These are phyloP conservation scores for Actinia tenebrosa DNA, from an alignment of 64 coral and sea anemone species.

Conservation along the genomic window DNA sequence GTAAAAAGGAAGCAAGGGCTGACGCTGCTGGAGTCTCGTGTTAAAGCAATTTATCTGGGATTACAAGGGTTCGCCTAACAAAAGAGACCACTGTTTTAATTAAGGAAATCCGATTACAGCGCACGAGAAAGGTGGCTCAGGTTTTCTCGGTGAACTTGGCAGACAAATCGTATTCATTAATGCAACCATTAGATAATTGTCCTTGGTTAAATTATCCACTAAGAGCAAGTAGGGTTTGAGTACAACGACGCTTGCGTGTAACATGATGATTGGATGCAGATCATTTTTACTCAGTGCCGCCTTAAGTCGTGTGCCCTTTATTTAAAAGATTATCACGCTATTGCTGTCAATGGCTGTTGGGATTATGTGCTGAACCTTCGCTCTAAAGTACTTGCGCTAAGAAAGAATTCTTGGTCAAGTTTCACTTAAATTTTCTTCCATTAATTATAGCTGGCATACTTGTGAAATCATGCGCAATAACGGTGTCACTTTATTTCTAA, in stretches of 20 bases:
- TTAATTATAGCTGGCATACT: not conserved
- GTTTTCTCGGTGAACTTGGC: not conserved
- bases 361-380: not conserved
- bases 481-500: not conserved
- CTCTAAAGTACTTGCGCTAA: not conserved
- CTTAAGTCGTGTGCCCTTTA: not conserved
- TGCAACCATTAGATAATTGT: too few relatives aligned
- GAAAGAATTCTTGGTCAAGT: not conserved
- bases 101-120: not conserved
- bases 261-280: not conserved
- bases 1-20: not conserved
- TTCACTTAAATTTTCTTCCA: not conserved
- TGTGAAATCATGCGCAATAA: not conserved
- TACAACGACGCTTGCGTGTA: not conserved
- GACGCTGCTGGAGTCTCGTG: slow-evolving; percentile 1
- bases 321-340: not conserved
- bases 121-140: not conserved
- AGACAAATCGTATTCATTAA: not conserved
- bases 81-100: not conserved
- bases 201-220: too few relatives aligned
- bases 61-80: not conserved
- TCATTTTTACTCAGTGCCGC: too few relatives aligned
- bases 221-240: not conserved
- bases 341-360: not conserved
- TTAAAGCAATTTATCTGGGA: not conserved